Base-by-base conservation (phyloP, 2,888 invertebrate genomes). In the Xanthostigma xanthostigma region DNA sequence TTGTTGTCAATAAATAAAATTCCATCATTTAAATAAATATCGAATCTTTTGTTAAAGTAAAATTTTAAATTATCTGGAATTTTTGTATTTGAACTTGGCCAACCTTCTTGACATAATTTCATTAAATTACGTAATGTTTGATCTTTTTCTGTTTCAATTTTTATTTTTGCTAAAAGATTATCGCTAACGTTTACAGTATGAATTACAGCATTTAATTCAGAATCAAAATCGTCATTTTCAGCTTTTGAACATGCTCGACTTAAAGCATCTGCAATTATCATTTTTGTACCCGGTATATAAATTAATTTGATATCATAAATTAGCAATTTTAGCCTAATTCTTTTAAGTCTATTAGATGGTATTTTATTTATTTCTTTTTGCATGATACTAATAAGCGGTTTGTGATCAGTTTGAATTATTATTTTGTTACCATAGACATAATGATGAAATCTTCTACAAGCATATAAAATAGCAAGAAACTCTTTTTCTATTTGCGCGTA, bases 401-500 rank as follows among this genome's bases (percentile, higher is more conserved):
- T 52, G 38, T 51, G 52, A 49, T 52, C 52, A 6, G 48, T 52
- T 34, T 10, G 41, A 38, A 27, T 17, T 36, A 8, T 38, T 17
- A 51, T 36, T 10, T 35, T n/a, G 8, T 36, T 9, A 10, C 50
- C 49, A 46, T 52, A 52, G 11, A 49, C 27, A 27, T 42, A 49
- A 35, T 10, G 33, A 48, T 52, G 52, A 46, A 51, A 51, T 45
- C 49, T 52, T 36, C 38, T 37, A 37, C 27, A 38, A n/a, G 46
- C 44, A 48, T 49, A 44, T 36, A 12, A 35, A 12, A 44, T 9
- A 50, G 10, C 36, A 14, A 42, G 34, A 10, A 39, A 37, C 40
- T 51, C 51, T 39, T 51, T 50, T 45, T 51, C 50, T 10, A 50
- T 48, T 43, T 51, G 51, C 17, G 52, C 45, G 41, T 53, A 56